Evolutionary conservation across 1,140 invertebrate species (phyloP), one percentile per base, ranked within the genome.

Genomic region (Ips typographus): DNA sequence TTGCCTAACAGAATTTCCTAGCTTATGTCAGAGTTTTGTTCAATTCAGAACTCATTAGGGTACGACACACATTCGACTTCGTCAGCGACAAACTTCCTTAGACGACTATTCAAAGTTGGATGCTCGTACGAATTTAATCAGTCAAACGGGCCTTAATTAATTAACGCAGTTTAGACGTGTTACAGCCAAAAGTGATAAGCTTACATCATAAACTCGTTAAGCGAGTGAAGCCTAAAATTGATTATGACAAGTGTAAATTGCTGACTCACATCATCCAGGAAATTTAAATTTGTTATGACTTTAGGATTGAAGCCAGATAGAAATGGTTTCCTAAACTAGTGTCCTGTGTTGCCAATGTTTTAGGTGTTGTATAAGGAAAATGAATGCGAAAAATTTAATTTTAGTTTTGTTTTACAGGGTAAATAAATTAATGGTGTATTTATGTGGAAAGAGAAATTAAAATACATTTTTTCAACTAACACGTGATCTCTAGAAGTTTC

Each of bases 201-300:
- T 39, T 52, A 51, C 43, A 52, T 63, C 61, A 63, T 63, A 49
- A 63, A 63, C 61, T 63, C 47, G 61, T 63, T 63, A 63, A 63
- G 61, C 44, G 61, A 63, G 61, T 63, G 61, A 63, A 52, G 61
- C 61, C 44, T 63, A 40, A 63, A 63, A 63, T 63, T 63, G 61
- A 63, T 63, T 63, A 63, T 63, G 61, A 63, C 61, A 63, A 63
- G 61, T 63, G 61, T 52, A 63, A 52, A 63, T 63, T 52, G 61
- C 61, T 63, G 61, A 63, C 61, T 63, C 44, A 63, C 49, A 52
- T 51, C 58, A 44, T 8, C 40, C 4, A 4, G 38, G 8, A 47
- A 63, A 52, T 4, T 63, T 6, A 49, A 49, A 49, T 22, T 22
- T 22, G 22, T 22, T 22, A 22, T 22, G 22, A 22, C 22, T 22